phyloP scores from a whole-genome alignment of 2,797 vertebrate genomes.

The Strix occidentalis region DNA sequence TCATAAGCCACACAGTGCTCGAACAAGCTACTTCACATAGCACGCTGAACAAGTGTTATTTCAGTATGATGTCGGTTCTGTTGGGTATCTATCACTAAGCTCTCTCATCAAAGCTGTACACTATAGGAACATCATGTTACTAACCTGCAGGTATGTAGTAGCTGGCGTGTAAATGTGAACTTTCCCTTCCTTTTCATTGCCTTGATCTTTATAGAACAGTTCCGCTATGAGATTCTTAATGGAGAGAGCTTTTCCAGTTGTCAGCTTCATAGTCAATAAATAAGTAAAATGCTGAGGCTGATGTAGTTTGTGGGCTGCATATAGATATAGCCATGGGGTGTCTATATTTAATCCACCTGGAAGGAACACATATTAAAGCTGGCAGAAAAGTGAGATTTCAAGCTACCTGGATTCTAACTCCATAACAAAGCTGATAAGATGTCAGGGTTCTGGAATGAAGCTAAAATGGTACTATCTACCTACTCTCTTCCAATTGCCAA shows the following conservation, averaged over 20 bases:
- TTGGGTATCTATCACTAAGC: not conserved
- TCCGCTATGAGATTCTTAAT: slow-evolving; percentile 81
- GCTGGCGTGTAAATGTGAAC: slow-evolving; percentile 79
- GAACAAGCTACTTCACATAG: not conserved
- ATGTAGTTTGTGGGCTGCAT: slow-evolving; percentile 78
- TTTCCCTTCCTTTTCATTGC: slow-evolving; percentile 77
- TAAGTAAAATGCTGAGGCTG: slow-evolving; percentile 76
- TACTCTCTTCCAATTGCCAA: not conserved
- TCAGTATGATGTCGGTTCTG: not conserved
- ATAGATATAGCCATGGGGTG: slow-evolving; percentile 85
- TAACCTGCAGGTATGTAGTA: slow-evolving; percentile 82
- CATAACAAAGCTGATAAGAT: not conserved
- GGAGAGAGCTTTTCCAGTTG: slow-evolving; percentile 79
- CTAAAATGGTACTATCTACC: not conserved
- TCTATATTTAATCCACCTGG: slow-evolving; percentile 84
- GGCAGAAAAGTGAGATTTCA: not conserved
- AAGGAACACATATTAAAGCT: not conserved
- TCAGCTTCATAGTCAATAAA: slow-evolving; percentile 79
- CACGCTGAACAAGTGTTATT: not conserved
- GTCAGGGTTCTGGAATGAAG: not conserved
- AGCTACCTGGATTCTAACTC: not conserved
- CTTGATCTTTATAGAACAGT: slow-evolving; percentile 75
- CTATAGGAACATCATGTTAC: not conserved
- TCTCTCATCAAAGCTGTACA: not conserved
- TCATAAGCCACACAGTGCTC: not conserved